Base-by-base conservation (phyloP, 2,113 vertebrate species). In the Carassius carassius region DNA sequence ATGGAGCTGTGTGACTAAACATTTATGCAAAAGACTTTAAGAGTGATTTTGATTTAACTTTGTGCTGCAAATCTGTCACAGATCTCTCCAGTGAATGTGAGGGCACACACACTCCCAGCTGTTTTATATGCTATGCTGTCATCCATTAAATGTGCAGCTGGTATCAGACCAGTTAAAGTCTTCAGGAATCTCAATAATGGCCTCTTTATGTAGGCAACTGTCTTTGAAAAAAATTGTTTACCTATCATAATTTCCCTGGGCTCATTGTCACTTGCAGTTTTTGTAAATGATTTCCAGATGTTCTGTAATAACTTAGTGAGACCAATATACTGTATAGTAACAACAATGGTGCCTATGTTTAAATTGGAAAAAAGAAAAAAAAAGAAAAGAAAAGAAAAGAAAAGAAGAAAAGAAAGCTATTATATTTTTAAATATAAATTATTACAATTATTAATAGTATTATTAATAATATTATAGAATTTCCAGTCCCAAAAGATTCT, bases 181-280 rank as follows among this genome's bases (percentile, higher is more conserved):
- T 60, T 79, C 13, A 25, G 77, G 63, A 65, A 51, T 81, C 62
- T 69, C 25, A 51, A 25, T 69, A 81, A 81, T 81, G 78, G 78
- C 78, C 60, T 67, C 62, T 54, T 44, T 47, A 81, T 81, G 63
- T 51, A 35, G 63, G 44, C 62, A 81, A 51, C 44, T 49, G 62
- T 81, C 78, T 81, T 47, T 69, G 62, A 81, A 44, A 49, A 51
- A 51, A 17, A 51, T n/a, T 69, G 14, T 69, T 81, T 81, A 81
- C 44, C 62, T 81, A 41, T 81, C 79, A 32, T 54, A 21, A 51
- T 81, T 69, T 65, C 63, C 78, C 41, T 2, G 16, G 25, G 41
- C 25, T 35, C 16, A 49, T 25, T 81, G 44, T 81, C 23, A 32
- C 62, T 47, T 47, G 12, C 62, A 51, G 41, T 65, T 65, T 69